Evolutionary conservation across 2,888 invertebrate genomes (phyloP).

Genomic region (Drosophila kambysellisi): DNA sequence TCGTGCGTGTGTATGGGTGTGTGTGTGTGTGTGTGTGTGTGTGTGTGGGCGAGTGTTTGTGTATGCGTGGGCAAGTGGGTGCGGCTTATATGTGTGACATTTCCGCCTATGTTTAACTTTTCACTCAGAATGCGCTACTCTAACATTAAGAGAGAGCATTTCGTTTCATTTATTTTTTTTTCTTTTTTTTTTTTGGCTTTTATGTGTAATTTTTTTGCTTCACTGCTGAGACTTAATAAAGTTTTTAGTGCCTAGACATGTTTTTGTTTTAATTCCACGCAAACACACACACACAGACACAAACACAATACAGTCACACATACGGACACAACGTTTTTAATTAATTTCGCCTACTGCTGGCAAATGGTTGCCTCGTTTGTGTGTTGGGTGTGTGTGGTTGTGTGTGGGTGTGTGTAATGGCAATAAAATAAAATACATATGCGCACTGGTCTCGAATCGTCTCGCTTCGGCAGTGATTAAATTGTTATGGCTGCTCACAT

Average conservation of each 20-base stretch:
- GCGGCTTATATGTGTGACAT: constrained; percentile 74
- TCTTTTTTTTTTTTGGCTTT: constrained; percentile 64
- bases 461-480: constrained; percentile 67
- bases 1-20: constrained; percentile 22
- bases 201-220: constrained; percentile 70
- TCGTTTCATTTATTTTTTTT: constrained; percentile 15
- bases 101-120: constrained; percentile 78
- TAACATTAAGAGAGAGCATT: constrained; percentile 30
- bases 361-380: constrained; percentile 49
- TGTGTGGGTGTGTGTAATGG: constrained; percentile 38
- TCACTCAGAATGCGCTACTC: constrained; percentile 59
- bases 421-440: constrained; percentile 70
- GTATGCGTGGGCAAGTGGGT: constrained; percentile 44
- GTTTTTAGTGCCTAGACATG: constrained; percentile 80
- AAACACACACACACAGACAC: constrained; percentile 3
- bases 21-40: constrained; percentile 15
- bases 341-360: constrained; percentile 69
- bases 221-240: constrained; percentile 72
- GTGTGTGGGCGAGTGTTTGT: constrained; percentile 21
- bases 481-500: constrained; percentile 59
- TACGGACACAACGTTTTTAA: constrained; percentile 58
- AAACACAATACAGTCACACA: constrained; percentile 15
- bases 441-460: constrained; percentile 43
- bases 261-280: constrained; percentile 67
- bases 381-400: constrained; percentile 23